Percentiles rank a stretch among this genome's conserved stretches.
These are phyloP conservation scores for Tigriopus japonicus DNA, from an alignment of 1,140 invertebrate species.

Conservation along the genomic window DNA sequence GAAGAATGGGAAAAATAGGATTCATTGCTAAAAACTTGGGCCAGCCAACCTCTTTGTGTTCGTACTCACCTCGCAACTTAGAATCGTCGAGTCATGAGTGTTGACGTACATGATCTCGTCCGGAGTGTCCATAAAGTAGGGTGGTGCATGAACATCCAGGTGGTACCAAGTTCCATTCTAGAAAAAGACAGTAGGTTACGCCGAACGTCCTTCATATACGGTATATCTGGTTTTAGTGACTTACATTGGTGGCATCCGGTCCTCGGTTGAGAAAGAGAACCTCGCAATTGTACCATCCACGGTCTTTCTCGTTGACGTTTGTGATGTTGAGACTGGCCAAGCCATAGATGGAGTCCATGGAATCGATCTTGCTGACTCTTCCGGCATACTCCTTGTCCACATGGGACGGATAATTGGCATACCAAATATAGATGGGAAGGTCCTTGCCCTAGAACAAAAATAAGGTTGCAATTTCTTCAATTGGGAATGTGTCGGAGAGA, in stretches of 20 bases:
- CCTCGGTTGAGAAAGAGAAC: constrained; percentile 84
- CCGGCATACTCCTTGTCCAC: constrained; percentile 77
- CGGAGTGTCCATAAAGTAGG: constrained; percentile 72
- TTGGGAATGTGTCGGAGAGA: neutral
- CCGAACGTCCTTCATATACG: neutral
- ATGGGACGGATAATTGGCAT: constrained; percentile 86
- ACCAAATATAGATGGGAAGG: constrained; percentile 91
- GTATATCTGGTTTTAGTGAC: neutral
- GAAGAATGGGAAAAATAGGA: neutral
- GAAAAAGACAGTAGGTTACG: neutral
- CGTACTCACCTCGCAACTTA: constrained; percentile 58
- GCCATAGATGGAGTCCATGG: constrained; percentile 38
- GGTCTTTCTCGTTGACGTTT: constrained; percentile 72
- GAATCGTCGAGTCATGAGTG: constrained; percentile 78
- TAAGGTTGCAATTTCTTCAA: neutral
- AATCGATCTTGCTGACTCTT: constrained; percentile 62
- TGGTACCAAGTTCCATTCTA: constrained; percentile 90
- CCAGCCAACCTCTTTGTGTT: too few relatives aligned
- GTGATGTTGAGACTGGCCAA: constrained; percentile 81
- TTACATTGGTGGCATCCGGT: constrained; percentile 37
- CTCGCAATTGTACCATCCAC: constrained; percentile 94
- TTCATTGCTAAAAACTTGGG: neutral
- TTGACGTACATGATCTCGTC: constrained; percentile 89
- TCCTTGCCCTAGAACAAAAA: constrained; percentile 28
- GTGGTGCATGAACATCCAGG: constrained; percentile 81